Base-by-base conservation (phyloP, 2,888 invertebrate genomes). In the Cordilura impudica region DNA sequence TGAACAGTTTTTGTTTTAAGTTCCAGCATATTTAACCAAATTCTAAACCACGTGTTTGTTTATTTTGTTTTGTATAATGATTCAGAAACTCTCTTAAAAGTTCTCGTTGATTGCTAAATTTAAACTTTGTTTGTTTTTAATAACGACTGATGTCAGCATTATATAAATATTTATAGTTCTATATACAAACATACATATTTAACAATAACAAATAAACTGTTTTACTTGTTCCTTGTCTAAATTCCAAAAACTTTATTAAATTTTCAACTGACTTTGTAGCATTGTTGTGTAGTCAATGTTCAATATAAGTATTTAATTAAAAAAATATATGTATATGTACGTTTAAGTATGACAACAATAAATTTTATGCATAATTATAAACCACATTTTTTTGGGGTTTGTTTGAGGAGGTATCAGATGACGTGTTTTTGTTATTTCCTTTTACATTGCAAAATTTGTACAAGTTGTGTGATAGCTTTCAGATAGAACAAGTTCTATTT, bases 131-230 rank as follows among this genome's bases (percentile, higher is more conserved):
- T 31, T 10, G 12, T 58, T 72, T 63, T 71, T 67, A 60, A 60
- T 67, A 67, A 74, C 66, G 65, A 45, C 78, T 82, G 82, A 81
- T 82, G 81, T 81, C 82, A 83, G 81, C 81, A 67, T 69, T 81
- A 69, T 78, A 61, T 72, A 81, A 83, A 82, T 83, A 82, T 82
- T 81, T 83, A 71, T 75, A 47, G 18, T n/a, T n/a, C n/a, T n/a
- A n/a, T n/a, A n/a, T n/a, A n/a, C n/a, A n/a, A n/a, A n/a, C n/a
- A n/a, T n/a, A 3, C 47, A 31, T 14, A 23, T 61, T 66, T 16
- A 7, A 39, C 8, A 39, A n/a, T 56, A 56, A 56, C 56, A 21
- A 56, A 39, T 39, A 56, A 56, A 26, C 26, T 10, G 12, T 10
- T 29, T 29, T 8, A 5, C 1, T 29, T 29, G n/a, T n/a, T 12